These are phyloP conservation scores for Sitobion miscanthi DNA, from an alignment of 1,140 invertebrate genomes.

Conservation along the genomic window DNA sequence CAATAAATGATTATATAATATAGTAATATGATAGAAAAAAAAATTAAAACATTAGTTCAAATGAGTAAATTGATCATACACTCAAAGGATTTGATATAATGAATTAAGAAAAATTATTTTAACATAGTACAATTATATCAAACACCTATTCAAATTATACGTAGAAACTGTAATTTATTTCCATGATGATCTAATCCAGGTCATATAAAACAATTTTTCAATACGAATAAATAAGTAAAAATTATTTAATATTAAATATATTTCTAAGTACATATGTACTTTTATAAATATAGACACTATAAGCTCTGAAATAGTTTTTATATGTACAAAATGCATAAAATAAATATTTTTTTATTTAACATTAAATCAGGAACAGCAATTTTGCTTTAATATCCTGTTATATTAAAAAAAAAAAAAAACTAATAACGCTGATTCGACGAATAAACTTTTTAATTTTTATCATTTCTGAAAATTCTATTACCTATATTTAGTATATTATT, in stretches of 20 bases:
- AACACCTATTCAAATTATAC: background rate
- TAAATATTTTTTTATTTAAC: background rate
- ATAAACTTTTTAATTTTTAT: background rate
- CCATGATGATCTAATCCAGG: background rate
- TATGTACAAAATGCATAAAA: background rate
- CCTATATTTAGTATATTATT: too few relatives aligned
- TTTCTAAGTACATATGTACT: background rate
- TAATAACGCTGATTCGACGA: background rate
- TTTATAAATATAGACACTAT: background rate
- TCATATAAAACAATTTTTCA: background rate
- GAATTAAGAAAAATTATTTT: background rate
- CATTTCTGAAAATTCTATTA: background rate
- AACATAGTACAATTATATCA: background rate
- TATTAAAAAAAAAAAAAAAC: background rate
- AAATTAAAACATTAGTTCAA: background rate
- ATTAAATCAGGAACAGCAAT: too few relatives aligned
- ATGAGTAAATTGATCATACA: background rate
- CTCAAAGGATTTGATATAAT: background rate
- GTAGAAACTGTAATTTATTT: background rate
- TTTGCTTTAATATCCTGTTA: too few relatives aligned
- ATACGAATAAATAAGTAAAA: background rate
- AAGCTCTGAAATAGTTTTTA: background rate
- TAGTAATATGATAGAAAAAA: too few relatives aligned
- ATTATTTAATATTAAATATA: too few relatives aligned
- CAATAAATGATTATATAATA: background rate